Evolutionary conservation across 2,888 invertebrate genomes (phyloP).

Genomic region (Tinea semifulvella): DNA sequence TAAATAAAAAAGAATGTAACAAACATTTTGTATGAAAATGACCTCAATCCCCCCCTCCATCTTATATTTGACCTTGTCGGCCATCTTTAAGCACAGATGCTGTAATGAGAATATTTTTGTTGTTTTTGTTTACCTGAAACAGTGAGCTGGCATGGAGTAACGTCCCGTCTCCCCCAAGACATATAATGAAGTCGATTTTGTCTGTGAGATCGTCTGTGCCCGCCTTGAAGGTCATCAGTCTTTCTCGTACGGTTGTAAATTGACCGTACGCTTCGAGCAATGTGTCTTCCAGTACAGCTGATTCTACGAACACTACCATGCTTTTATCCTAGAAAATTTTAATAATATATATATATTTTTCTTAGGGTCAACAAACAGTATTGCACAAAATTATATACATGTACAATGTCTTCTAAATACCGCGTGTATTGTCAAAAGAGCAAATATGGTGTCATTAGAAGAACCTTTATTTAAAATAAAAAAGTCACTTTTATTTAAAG

Average conservation of each 20-base stretch:
- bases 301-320: slow-evolving; percentile 96
- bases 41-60: too few species aligned
- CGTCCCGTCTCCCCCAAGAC: slow-evolving; percentile 97
- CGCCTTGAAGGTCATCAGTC: slow-evolving; percentile 87
- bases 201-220: slow-evolving; percentile 95
- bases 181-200: slow-evolving; percentile 96
- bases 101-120: too few species aligned
- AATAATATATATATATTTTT: not conserved
- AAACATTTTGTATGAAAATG: too few species aligned
- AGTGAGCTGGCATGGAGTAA: slow-evolving; percentile 92
- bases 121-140: slow-evolving; percentile 70
- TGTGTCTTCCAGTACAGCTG: slow-evolving; percentile 87
- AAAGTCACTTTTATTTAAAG: too few species aligned
- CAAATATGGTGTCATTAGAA: too few species aligned
- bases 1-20: too few species aligned
- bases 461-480: too few species aligned
- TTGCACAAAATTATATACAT: slow-evolving; percentile 27
- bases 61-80: too few species aligned
- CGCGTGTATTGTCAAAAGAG: too few species aligned
- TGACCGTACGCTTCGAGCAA: slow-evolving; percentile 77
- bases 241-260: slow-evolving; percentile 81
- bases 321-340: slow-evolving; percentile 79
- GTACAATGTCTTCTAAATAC: not conserved
- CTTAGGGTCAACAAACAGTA: too few species aligned
- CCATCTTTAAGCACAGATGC: too few species aligned